Evolutionary conservation across 2,888 invertebrate genomes (phyloP).

Genomic region (Neelides folsomi): DNA sequence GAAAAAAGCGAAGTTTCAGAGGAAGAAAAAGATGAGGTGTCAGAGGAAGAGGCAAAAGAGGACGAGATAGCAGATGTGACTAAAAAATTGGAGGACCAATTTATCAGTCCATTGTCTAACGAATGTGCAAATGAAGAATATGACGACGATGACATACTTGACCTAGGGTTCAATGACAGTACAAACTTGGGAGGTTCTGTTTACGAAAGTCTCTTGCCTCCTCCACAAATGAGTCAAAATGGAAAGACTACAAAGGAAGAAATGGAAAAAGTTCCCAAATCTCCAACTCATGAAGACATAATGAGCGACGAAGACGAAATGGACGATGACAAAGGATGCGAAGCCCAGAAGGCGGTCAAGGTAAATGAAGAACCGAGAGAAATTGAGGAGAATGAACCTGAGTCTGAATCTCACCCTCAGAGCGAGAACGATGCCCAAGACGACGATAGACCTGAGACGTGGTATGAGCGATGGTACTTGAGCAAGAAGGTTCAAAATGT

Average conservation of each 20-base stretch:
- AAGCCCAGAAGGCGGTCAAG: background rate
- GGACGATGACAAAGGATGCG: background rate
- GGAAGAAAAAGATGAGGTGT: background rate
- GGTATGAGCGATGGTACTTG: slow-evolving; percentile 34
- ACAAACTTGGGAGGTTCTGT: background rate
- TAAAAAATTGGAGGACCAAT: background rate
- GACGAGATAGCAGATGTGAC: background rate
- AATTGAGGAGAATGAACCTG: background rate
- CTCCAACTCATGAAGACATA: background rate
- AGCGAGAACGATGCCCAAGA: slow-evolving; percentile 7
- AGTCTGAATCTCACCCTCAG: slow-evolving; percentile 5
- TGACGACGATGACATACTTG: slow-evolving; percentile 1
- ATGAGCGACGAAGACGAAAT: slow-evolving; percentile 1
- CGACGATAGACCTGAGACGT: slow-evolving; percentile 28
- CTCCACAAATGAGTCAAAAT: background rate
- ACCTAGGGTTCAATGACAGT: background rate
- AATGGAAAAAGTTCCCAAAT: background rate
- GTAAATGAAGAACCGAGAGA: no score
- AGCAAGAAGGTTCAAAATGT: slow-evolving; percentile 34
- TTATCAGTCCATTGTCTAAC: background rate
- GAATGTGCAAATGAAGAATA: background rate
- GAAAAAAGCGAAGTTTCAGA: background rate
- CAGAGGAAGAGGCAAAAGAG: background rate
- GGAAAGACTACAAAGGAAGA: background rate
- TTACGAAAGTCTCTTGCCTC: background rate